Percentiles rank a stretch among this genome's conserved stretches.
These are phyloP conservation scores for Pyrrhosoma nymphula DNA, from an alignment of 2,888 invertebrate species.

Conservation along the genomic window DNA sequence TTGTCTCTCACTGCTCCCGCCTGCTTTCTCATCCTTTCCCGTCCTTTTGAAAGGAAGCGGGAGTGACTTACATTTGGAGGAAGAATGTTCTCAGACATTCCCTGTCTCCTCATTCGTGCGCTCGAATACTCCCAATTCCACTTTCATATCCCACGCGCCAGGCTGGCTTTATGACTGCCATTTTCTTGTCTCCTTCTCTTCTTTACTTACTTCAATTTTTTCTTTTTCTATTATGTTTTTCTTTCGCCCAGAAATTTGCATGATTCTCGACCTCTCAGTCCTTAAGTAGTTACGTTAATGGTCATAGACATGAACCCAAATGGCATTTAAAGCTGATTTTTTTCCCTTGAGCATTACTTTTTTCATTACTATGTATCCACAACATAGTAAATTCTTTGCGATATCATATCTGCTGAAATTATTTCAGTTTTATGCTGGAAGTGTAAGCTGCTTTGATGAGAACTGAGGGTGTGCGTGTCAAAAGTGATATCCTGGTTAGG, in stretches of 20 bases:
- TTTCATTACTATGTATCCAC: too few species aligned
- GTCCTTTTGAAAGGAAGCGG: not conserved
- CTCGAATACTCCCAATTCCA: not conserved
- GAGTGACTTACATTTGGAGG: not conserved
- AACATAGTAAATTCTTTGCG: too few species aligned
- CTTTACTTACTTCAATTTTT: not conserved
- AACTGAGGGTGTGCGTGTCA: too few species aligned
- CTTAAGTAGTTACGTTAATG: not conserved
- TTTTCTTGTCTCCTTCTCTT: not conserved
- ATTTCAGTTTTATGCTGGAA: too few species aligned
- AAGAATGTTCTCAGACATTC: conserved; percentile 1
- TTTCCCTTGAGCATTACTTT: too few species aligned
- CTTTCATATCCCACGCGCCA: not conserved
- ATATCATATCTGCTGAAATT: too few species aligned
- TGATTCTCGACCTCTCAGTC: not conserved
- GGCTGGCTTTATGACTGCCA: not conserved
- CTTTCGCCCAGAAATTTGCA: not conserved
- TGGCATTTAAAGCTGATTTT: not conserved
- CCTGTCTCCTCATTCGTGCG: not conserved
- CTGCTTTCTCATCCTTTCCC: not conserved
- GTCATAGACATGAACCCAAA: not conserved
- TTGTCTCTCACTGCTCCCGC: not conserved
- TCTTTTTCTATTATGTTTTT: not conserved
- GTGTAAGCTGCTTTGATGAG: too few species aligned
- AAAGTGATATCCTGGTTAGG: too few species aligned